phyloP scores from a whole-genome alignment of 2,113 vertebrate genomes.

The Etheostoma cragini region DNA sequence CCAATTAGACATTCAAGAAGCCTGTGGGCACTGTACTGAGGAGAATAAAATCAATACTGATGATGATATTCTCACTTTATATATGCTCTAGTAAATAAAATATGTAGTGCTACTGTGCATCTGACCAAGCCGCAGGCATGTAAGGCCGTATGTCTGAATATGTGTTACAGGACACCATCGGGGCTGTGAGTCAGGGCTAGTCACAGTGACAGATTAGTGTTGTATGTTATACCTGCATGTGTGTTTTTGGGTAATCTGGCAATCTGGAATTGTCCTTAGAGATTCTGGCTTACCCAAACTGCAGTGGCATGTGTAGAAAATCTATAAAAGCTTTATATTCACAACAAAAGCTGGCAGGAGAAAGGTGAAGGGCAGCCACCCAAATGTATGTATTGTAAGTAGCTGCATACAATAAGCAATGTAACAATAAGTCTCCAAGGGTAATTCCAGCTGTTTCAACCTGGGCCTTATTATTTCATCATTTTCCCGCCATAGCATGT shows the following conservation, averaged over 20 bases:
- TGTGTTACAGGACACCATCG: constrained; percentile 1
- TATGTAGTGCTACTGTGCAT: constrained; percentile 1
- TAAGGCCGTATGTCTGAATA: not conserved
- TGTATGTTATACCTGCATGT: not conserved
- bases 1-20: constrained; percentile 24
- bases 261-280: not conserved
- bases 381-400: constrained; percentile 31
- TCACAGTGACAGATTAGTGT: constrained; percentile 25
- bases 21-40: not conserved
- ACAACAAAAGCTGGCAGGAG: constrained; percentile 24
- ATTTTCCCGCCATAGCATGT: not conserved
- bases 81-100: not conserved
- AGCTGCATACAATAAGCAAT: not conserved
- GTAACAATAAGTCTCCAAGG: constrained; percentile 8
- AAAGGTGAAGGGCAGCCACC: constrained; percentile 4
- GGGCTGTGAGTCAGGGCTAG: not conserved
- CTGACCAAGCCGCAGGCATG: not conserved
- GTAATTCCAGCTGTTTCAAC: constrained; percentile 41
- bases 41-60: not conserved
- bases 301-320: constrained; percentile 3
- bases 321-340: constrained; percentile 13
- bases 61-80: not conserved
- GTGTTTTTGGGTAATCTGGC: not conserved
- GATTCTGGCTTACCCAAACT: not conserved
- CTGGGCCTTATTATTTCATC: constrained; percentile 19